Conservation (phyloP, 2,113 vertebrate species). For the Heloderma charlesbogerti region DNA sequence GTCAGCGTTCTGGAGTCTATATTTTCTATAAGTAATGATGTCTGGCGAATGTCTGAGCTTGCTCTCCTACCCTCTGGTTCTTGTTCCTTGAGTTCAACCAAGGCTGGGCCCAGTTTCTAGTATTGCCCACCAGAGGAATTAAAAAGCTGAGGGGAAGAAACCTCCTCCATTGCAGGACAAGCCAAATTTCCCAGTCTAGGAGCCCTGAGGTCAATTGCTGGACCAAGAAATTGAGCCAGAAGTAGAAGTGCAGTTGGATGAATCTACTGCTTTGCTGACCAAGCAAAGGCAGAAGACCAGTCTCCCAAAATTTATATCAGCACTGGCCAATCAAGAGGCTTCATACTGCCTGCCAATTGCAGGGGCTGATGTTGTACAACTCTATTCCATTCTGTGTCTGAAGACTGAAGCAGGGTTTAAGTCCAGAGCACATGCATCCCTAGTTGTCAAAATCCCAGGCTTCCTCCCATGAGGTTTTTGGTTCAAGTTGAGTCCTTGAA, state of each 20-base stretch:
- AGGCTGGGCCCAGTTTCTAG: neutral
- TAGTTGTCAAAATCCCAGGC: neutral
- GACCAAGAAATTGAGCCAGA: neutral
- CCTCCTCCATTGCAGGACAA: neutral
- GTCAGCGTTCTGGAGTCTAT: neutral
- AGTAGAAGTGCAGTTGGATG: neutral
- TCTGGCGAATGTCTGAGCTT: neutral
- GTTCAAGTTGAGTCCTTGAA: neutral
- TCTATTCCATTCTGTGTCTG: too few species aligned
- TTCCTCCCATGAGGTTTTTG: neutral
- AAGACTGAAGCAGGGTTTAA: too few species aligned
- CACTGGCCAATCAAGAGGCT: neutral
- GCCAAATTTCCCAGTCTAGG: too few species aligned
- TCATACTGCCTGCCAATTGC: neutral
- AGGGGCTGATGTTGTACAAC: neutral
- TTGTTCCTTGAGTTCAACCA: neutral
- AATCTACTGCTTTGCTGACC: neutral
- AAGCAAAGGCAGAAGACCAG: neutral
- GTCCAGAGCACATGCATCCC: too few species aligned
- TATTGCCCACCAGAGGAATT: neutral
- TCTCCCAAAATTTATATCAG: neutral
- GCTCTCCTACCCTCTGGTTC: neutral
- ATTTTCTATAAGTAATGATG: neutral
- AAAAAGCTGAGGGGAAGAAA: too few species aligned
- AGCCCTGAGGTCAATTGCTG: neutral